These are phyloP conservation scores for Pomacea maculata DNA, from an alignment of 1,140 invertebrate species.

Conservation along the genomic window DNA sequence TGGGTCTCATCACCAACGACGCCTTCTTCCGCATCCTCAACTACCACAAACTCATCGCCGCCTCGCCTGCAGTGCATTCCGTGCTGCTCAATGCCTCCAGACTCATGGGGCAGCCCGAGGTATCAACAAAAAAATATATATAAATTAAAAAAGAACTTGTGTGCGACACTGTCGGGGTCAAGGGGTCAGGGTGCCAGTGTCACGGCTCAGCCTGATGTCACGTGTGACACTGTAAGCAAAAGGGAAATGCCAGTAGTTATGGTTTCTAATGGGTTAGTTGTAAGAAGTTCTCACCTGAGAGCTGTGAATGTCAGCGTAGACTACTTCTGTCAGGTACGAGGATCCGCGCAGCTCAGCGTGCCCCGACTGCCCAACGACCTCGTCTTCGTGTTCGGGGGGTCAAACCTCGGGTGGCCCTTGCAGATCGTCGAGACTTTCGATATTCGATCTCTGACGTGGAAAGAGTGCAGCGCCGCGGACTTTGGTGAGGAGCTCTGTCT, in stretches of 20 bases:
- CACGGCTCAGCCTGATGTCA: too few relatives aligned
- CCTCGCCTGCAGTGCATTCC: slow-evolving; percentile 11
- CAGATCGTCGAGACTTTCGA: slow-evolving; percentile 80
- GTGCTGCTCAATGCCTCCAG: slow-evolving; percentile 10
- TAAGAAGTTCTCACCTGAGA: too few relatives aligned
- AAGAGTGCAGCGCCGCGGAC: slow-evolving; percentile 19
- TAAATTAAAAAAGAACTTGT: too few relatives aligned
- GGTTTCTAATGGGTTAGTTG: too few relatives aligned
- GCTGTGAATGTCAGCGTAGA: neutral
- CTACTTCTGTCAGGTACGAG: neutral
- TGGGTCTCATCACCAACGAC: slow-evolving; percentile 16
- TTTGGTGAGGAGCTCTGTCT: slow-evolving; percentile 19
- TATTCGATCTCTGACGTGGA: slow-evolving; percentile 77
- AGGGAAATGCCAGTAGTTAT: too few relatives aligned
- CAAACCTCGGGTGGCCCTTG: slow-evolving; percentile 75
- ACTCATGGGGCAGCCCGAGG: slow-evolving; percentile 12
- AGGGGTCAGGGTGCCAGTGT: too few relatives aligned
- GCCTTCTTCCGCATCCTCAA: slow-evolving; percentile 18
- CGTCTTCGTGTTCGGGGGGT: slow-evolving; percentile 74
- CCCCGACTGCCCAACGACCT: slow-evolving; percentile 37
- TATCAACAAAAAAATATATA: neutral
- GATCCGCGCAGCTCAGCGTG: neutral
- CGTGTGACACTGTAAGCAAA: too few relatives aligned
- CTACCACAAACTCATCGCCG: slow-evolving; percentile 22
- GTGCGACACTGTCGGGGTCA: too few relatives aligned